phyloP scores from a whole-genome alignment of 2,888 invertebrate species.

The Acronicta aceris region DNA sequence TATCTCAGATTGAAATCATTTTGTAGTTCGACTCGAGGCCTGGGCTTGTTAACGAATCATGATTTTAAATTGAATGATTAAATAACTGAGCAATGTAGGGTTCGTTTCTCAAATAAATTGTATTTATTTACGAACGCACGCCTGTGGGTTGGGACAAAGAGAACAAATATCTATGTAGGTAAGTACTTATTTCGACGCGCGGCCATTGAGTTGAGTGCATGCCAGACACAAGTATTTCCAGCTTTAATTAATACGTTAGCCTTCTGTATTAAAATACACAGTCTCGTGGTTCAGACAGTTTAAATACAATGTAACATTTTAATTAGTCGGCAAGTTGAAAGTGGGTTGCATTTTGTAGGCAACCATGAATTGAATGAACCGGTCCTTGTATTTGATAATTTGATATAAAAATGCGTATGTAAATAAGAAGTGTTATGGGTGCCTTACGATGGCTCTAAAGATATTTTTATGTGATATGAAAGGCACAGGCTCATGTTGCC shows the following conservation, averaged over 20 bases:
- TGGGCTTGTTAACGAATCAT: slow-evolving; percentile 43
- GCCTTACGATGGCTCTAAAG: slow-evolving; percentile 30
- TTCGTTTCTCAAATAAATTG: slow-evolving; percentile 37
- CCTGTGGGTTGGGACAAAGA: slow-evolving; percentile 30
- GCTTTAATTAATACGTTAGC: slow-evolving; percentile 69
- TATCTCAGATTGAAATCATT: slow-evolving; percentile 46
- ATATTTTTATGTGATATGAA: slow-evolving; percentile 49
- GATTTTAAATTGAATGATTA: slow-evolving; percentile 59
- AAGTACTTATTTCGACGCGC: slow-evolving; percentile 44
- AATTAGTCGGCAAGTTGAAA: slow-evolving; percentile 76
- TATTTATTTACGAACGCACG: slow-evolving; percentile 48
- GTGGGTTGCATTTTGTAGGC: slow-evolving; percentile 59
- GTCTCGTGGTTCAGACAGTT: slow-evolving; percentile 63
- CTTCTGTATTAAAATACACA: slow-evolving; percentile 63
- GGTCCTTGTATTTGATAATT: slow-evolving; percentile 41
- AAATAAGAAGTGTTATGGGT: slow-evolving; percentile 38
- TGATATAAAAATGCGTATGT: slow-evolving; percentile 42
- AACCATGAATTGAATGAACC: slow-evolving; percentile 47
- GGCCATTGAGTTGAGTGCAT: slow-evolving; percentile 52
- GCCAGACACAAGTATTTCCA: slow-evolving; percentile 57
- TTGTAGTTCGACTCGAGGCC: slow-evolving; percentile 35
- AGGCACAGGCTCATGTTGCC: slow-evolving; percentile 33
- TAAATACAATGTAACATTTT: slow-evolving; percentile 76
- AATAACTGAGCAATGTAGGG: slow-evolving; percentile 47
- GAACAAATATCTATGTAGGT: slow-evolving; percentile 38